These are phyloP conservation scores for Octopus sinensis DNA, from an alignment of 1,140 invertebrate species.

Conservation along the genomic window DNA sequence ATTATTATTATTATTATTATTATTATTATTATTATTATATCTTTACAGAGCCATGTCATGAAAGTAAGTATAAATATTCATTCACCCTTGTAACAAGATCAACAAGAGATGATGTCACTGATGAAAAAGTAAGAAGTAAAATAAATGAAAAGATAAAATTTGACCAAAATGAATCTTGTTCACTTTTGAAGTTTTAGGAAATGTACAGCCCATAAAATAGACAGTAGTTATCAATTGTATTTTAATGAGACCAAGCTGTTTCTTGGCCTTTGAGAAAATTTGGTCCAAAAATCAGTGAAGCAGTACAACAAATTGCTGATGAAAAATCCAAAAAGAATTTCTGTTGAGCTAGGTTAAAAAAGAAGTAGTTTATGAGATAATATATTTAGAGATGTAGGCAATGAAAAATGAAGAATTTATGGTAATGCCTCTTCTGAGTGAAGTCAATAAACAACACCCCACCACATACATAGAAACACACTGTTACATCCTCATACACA, in stretches of 20 bases:
- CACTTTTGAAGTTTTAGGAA: too few species aligned
- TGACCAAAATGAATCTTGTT: too few species aligned
- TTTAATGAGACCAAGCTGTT: not conserved
- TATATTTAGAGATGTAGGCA: conserved; percentile 7
- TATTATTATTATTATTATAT: too few species aligned
- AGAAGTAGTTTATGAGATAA: conserved; percentile 4
- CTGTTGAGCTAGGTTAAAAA: not conserved
- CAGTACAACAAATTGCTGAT: not conserved
- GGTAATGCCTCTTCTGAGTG: not conserved
- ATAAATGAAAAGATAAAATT: too few species aligned
- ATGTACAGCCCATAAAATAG: too few species aligned
- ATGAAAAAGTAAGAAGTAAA: not conserved
- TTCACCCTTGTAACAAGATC: not conserved
- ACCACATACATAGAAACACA: too few species aligned
- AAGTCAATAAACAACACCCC: too few species aligned
- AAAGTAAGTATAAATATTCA: not conserved
- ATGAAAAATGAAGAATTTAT: conserved; percentile 11
- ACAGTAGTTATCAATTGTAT: too few species aligned
- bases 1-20: too few species aligned
- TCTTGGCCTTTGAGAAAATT: not conserved
- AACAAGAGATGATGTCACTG: conserved; percentile 8
- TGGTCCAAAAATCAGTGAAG: not conserved
- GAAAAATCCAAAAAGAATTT: not conserved
- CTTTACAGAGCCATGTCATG: not conserved
- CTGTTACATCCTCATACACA: too few species aligned